Conservation (phyloP, 2,113 vertebrate species). For the Picathartes gymnocephalus region DNA sequence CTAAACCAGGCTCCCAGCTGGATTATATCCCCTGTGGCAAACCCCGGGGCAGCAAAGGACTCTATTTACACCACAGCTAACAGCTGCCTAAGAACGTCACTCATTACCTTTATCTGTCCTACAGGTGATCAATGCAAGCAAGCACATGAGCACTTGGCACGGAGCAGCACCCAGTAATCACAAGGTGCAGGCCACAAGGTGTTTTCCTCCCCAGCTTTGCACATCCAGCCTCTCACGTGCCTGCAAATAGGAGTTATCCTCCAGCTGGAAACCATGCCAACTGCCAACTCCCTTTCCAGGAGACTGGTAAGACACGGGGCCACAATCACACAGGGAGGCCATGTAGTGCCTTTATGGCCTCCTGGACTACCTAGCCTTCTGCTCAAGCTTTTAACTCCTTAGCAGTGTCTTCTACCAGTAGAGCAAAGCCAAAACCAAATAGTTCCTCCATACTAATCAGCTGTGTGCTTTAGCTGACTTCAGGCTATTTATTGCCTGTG, state of each 20-base stretch:
- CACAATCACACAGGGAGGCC: not conserved
- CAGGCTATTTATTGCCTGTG: not conserved
- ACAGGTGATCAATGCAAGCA: slow-evolving; percentile 20
- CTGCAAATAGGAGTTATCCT: not conserved
- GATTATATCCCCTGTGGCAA: not conserved
- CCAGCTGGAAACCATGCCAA: not conserved
- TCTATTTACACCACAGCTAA: not conserved
- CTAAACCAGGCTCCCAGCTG: not conserved
- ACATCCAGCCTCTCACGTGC: not conserved
- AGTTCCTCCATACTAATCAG: not conserved
- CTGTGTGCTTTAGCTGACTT: slow-evolving; percentile 1
- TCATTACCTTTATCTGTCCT: not conserved
- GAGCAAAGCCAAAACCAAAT: not conserved
- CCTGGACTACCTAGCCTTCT: not conserved
- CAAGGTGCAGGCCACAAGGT: not conserved
- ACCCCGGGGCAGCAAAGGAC: not conserved
- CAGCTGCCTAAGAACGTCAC: not conserved
- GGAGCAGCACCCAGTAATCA: not conserved
- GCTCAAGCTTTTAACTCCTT: not conserved
- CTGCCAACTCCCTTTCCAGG: not conserved
- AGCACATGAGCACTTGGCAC: not conserved
- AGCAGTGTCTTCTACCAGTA: not conserved
- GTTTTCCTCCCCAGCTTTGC: not conserved
- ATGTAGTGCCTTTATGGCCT: rapidly evolving
- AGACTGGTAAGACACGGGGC: not conserved